Evolutionary conservation across 2,797 vertebrate genomes (phyloP).

Genomic region (Podarcis siculus): DNA sequence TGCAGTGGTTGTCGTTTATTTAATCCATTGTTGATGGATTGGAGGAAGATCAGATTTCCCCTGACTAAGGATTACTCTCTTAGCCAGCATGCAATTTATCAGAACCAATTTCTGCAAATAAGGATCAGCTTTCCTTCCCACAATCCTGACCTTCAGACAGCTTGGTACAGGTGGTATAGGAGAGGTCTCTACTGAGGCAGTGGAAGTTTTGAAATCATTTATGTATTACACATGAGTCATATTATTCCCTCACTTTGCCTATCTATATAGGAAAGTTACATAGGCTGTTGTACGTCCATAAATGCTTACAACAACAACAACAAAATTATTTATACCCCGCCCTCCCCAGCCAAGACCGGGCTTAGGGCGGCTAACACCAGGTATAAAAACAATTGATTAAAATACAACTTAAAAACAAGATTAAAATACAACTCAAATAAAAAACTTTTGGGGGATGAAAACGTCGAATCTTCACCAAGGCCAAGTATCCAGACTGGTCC

Average conservation of each 20-base stretch:
- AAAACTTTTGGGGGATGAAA: no score
- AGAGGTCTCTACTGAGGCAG: constrained; percentile 42
- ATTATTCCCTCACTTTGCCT: constrained; percentile 13
- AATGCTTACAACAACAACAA: not conserved
- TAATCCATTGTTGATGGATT: constrained; percentile 34
- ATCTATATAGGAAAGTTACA: not conserved
- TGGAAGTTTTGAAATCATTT: constrained; percentile 56
- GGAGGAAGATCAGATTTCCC: constrained; percentile 1
- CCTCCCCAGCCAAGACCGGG: no score
- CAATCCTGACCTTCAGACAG: constrained; percentile 27
- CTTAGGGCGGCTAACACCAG: no score
- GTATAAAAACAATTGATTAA: no score
- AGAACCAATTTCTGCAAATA: constrained; percentile 38
- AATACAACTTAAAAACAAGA: no score
- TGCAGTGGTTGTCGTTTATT: constrained; percentile 22
- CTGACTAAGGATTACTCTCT: not conserved
- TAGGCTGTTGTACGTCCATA: not conserved
- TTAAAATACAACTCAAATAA: no score
- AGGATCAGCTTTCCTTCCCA: constrained; percentile 15
- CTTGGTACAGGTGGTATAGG: constrained; percentile 38
- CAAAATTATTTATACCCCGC: no score
- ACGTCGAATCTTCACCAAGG: no score
- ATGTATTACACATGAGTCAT: constrained; percentile 46
- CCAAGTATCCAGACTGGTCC: no score
- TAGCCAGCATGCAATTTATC: constrained; percentile 29